Evolutionary conservation across 2,113 vertebrate genomes (phyloP).

Genomic region (Ceyx melanurus): DNA sequence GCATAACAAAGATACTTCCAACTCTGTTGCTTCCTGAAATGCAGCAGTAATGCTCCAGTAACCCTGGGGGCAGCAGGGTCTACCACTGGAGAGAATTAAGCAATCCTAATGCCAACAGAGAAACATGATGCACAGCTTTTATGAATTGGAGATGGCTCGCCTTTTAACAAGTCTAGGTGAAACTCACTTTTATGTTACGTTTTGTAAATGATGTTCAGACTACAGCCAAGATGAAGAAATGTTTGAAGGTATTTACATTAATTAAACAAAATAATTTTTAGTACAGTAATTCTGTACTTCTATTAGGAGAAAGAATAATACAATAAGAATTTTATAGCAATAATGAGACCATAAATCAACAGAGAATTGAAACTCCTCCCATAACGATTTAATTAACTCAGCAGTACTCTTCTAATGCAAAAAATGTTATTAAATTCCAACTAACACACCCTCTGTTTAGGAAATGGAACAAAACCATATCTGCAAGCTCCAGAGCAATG

Average conservation of each 20-base stretch:
- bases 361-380: conserved; percentile 19
- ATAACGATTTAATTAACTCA: conserved; percentile 41
- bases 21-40: not conserved
- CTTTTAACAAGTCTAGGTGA: not conserved
- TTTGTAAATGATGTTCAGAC: not conserved
- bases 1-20: not conserved
- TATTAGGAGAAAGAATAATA: conserved; percentile 7
- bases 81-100: not conserved
- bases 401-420: not conserved
- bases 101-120: not conserved
- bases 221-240: not conserved
- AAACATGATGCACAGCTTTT: not conserved
- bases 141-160: not conserved
- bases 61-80: not conserved
- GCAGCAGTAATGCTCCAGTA: not conserved
- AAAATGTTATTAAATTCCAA: conserved; percentile 37
- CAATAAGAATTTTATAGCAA: conserved; percentile 6
- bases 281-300: not conserved
- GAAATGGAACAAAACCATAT: not conserved
- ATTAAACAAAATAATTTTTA: conserved; percentile 24
- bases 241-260: conserved; percentile 2
- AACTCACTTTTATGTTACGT: not conserved
- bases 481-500: not conserved
- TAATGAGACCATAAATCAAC: conserved; percentile 36
- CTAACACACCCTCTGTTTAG: not conserved